Conservation (phyloP, 2,113 vertebrate species). For the Chitala chitala region DNA sequence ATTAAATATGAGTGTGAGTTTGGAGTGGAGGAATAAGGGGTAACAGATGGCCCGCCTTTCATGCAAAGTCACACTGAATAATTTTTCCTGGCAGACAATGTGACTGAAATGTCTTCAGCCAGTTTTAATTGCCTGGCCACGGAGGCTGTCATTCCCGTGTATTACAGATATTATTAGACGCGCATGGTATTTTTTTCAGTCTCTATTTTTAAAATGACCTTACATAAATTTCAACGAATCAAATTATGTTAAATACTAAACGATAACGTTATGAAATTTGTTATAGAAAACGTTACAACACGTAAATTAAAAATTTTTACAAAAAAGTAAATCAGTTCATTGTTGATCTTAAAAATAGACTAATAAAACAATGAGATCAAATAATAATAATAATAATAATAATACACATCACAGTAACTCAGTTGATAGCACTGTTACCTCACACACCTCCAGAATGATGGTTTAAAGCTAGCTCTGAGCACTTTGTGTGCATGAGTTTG, state of each 20-base stretch:
- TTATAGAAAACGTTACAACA: too few species aligned
- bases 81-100: constrained; percentile 51
- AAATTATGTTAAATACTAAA: too few species aligned
- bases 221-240: too few species aligned
- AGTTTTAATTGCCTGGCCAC: constrained; percentile 41
- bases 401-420: too few species aligned
- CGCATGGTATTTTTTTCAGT: not conserved
- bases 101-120: constrained; percentile 43
- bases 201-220: constrained; percentile 6
- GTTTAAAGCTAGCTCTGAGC: too few species aligned
- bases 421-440: too few species aligned
- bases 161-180: constrained; percentile 2
- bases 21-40: constrained; percentile 48
- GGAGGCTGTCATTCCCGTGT: not conserved
- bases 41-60: constrained; percentile 56
- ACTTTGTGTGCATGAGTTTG: too few species aligned
- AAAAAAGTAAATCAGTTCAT: not conserved
- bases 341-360: not conserved
- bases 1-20: constrained; percentile 60
- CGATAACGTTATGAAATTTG: too few species aligned
- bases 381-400: too few species aligned
- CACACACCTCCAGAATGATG: too few species aligned
- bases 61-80: constrained; percentile 59
- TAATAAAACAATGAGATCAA: too few species aligned
- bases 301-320: not conserved